Percentiles rank a stretch among this genome's conserved stretches.
phyloP scores from a whole-genome alignment of 1,140 invertebrate species.

The Anadara kagoshimensis region DNA sequence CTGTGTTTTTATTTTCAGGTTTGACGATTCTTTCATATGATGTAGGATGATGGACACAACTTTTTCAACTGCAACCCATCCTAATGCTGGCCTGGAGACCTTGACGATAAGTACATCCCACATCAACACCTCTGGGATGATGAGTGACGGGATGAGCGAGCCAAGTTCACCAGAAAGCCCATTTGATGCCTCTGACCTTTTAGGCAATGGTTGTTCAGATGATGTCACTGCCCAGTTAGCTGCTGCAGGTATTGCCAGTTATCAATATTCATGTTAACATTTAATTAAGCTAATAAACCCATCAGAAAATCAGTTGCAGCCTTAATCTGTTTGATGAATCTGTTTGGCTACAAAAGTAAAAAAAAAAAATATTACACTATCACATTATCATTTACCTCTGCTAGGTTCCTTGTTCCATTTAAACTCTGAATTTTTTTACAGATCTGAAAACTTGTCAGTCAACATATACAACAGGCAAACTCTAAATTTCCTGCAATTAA shows the following conservation, averaged over 20 bases:
- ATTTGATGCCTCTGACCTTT: constrained; percentile 75
- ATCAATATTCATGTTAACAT: neutral
- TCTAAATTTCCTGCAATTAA: no score
- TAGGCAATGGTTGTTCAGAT: constrained; percentile 78
- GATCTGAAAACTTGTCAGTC: no score
- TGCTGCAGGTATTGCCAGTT: constrained; percentile 86
- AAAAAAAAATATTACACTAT: no score
- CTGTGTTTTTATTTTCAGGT: no score
- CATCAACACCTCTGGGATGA: constrained; percentile 42
- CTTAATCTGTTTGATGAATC: no score
- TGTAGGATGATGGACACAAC: constrained; percentile 8
- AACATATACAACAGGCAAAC: no score
- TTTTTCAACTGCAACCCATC: constrained; percentile 1
- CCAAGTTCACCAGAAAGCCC: constrained; percentile 74
- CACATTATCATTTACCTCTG: no score
- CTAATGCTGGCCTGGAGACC: constrained; percentile 1
- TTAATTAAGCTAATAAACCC: neutral
- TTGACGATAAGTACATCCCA: constrained; percentile 1
- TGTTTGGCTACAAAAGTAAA: no score
- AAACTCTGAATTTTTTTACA: no score
- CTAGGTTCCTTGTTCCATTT: no score
- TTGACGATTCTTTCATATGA: no score
- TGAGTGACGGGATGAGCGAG: constrained; percentile 65
- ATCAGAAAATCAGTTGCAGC: no score
- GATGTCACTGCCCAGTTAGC: constrained; percentile 96